Evolutionary conservation across 2,888 invertebrate genomes (phyloP).

Genomic region (Carterocephalus palaemon): DNA sequence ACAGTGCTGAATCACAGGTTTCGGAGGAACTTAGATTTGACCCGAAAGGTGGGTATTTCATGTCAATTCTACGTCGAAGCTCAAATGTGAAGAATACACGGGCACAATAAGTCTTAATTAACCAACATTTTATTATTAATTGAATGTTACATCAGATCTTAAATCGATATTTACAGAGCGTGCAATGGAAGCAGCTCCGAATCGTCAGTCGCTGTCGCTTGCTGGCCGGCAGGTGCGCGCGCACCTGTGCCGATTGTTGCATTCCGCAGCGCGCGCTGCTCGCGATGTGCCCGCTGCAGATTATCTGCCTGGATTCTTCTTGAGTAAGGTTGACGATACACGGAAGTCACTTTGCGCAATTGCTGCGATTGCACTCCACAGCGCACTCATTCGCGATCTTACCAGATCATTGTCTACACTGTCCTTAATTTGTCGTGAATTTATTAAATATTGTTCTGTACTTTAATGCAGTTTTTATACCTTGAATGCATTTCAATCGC

Average conservation of each 20-base stretch:
- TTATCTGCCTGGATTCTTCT: constrained; percentile 50
- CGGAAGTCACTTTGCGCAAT: constrained; percentile 14
- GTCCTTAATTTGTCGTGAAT: constrained; percentile 20
- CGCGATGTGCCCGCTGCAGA: constrained; percentile 34
- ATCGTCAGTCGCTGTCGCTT: constrained; percentile 34
- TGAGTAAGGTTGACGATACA: constrained; percentile 33
- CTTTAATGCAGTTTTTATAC: too few species aligned
- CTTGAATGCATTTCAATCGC: too few species aligned
- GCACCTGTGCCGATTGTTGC: constrained; percentile 65
- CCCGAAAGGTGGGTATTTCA: too few species aligned
- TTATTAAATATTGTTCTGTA: too few species aligned
- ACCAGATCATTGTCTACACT: background rate
- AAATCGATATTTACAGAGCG: constrained; percentile 28
- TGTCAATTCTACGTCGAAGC: too few species aligned
- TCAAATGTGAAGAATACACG: too few species aligned
- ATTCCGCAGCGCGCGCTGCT: constrained; percentile 36
- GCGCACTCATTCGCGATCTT: background rate
- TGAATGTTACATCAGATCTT: constrained; percentile 11
- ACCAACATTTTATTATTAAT: too few species aligned
- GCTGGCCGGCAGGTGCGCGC: constrained; percentile 54
- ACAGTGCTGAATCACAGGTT: too few species aligned
- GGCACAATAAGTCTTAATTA: too few species aligned
- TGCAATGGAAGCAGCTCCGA: constrained; percentile 34
- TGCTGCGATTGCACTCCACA: background rate
- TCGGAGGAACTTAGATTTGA: too few species aligned